These are phyloP conservation scores for Phragmatobia fuliginosa DNA, from an alignment of 2,888 invertebrate genomes.

Conservation along the genomic window DNA sequence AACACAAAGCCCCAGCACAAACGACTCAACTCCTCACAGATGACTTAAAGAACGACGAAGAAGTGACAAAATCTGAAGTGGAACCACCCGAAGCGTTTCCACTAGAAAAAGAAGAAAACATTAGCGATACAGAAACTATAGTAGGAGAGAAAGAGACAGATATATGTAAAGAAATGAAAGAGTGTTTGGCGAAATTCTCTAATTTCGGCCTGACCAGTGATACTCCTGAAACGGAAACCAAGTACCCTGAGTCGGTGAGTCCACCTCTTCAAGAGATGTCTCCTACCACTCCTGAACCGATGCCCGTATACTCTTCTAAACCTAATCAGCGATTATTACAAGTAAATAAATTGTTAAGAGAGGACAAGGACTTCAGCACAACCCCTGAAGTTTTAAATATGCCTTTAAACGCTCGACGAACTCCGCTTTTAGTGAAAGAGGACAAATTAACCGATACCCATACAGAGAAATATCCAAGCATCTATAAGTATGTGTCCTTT, in stretches of 20 bases:
- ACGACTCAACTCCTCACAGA: constrained; percentile 52
- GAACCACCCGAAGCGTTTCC: constrained; percentile 78
- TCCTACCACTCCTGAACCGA: constrained; percentile 70
- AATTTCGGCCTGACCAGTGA: constrained; percentile 69
- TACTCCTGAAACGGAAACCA: constrained; percentile 25
- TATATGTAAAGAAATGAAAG: constrained; percentile 73
- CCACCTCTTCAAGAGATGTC: constrained; percentile 82
- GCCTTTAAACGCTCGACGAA: constrained; percentile 67
- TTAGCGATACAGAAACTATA: constrained; percentile 70
- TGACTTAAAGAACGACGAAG: constrained; percentile 55
- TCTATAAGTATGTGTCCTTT: constrained; percentile 77
- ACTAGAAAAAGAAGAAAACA: constrained; percentile 67
- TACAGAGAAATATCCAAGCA: constrained; percentile 64
- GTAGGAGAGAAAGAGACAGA: constrained; percentile 58
- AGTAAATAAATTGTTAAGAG: constrained; percentile 68
- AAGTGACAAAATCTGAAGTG: constrained; percentile 56
- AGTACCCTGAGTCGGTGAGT: constrained; percentile 77
- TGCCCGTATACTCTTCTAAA: constrained; percentile 71
- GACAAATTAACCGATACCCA: constrained; percentile 45
- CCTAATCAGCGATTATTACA: constrained; percentile 68
- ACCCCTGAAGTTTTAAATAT: constrained; percentile 65
- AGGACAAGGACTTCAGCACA: constrained; percentile 60
- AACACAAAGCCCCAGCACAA: constrained; percentile 66
- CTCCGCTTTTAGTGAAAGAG: constrained; percentile 59
- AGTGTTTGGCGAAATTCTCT: constrained; percentile 76